Percentiles rank a stretch among this genome's conserved stretches.
These are phyloP conservation scores for Cyphomyrus plagiostoma DNA, from an alignment of 2,113 vertebrate species.

Conservation along the genomic window DNA sequence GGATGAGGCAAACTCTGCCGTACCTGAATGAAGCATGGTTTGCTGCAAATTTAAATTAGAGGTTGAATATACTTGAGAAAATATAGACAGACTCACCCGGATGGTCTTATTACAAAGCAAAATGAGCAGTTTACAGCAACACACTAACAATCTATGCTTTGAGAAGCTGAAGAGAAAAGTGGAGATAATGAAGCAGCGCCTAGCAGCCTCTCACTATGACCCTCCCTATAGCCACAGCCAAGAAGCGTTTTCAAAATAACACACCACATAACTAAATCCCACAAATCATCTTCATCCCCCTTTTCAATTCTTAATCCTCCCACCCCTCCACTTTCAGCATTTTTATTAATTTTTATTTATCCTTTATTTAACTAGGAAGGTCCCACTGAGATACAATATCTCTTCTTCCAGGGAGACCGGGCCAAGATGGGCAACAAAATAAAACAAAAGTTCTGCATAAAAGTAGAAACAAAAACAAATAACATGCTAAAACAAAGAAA, in stretches of 20 bases:
- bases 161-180: background rate
- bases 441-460: background rate
- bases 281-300: background rate
- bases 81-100: background rate
- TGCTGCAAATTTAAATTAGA: background rate
- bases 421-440: background rate
- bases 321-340: background rate
- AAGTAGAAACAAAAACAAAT: background rate
- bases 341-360: background rate
- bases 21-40: background rate
- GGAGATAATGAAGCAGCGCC: background rate
- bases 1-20: background rate
- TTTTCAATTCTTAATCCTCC: background rate
- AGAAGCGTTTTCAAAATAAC: background rate
- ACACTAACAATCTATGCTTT: background rate
- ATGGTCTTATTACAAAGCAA: background rate
- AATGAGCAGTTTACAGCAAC: background rate
- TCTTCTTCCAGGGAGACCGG: background rate
- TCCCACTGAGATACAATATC: background rate
- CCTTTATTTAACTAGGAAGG: background rate
- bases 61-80: background rate
- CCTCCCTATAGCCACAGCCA: background rate
- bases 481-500: background rate
- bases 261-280: background rate
- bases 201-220: background rate